Evolutionary conservation across 1,140 invertebrate species (phyloP), one percentile per base, ranked within the genome.

Genomic region (Leptopilina clavipes): DNA sequence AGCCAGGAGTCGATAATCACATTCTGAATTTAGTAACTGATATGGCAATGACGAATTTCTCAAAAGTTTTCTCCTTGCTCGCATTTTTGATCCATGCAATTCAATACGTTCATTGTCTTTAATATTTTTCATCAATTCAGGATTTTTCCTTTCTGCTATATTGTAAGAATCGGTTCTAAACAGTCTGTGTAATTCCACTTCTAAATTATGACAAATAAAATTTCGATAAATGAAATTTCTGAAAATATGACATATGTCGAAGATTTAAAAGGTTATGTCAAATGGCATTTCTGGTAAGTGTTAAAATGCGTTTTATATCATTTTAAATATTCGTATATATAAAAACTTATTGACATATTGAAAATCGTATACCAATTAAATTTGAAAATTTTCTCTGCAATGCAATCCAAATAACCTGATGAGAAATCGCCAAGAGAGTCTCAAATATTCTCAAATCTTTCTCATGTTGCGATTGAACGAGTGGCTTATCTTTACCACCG

Each of bases 341-440:
- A n/a, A 31, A 31, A 31, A 71, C 19, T 45, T 17, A 11, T 79
- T 73, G 8, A n/a, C 14, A 37, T 10, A 80, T 11, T 5, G 7
- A 54, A 25, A 71, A 18, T 25, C 45, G 11, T 72, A 75, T 59
- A 92, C 92, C 93, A 76, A 94, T 93, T 70, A 93, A 86, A 81
- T 90, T 88, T 76, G 92, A 92, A 75, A 92, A 83, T 78, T 92
- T 92, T 44, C 93, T 86, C 45, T 91, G 88, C 18, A 94, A 85
- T 18, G 93, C 92, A 75, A 94, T 90, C 93, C 93, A 94, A 3
- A 93, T 90, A 48, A 94, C 91, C 81, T 92, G 91, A 14, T 92
- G 90, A 73, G 92, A 89, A 78, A 93, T 89, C 76, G 91, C 88
- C 52, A 93, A 84, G 12, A 94, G 81, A 5, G 90, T 89, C 85